Evolutionary conservation across 2,113 vertebrate species (phyloP).

Genomic region (Tetrax tetrax): DNA sequence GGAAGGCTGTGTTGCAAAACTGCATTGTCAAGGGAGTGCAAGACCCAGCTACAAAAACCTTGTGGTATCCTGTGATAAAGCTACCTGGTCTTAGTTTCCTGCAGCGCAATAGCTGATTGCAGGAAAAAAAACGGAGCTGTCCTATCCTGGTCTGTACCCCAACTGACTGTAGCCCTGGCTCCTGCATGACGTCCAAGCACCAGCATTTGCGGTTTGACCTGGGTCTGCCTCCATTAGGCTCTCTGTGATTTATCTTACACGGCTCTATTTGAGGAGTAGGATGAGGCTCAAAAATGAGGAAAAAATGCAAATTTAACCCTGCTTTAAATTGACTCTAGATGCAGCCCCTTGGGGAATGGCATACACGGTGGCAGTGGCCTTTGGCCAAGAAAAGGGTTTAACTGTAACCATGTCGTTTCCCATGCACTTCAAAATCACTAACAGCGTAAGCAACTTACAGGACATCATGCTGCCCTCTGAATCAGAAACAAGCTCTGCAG

Average conservation of each 20-base stretch:
- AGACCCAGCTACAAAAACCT: background rate
- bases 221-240: background rate
- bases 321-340: background rate
- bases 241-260: background rate
- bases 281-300: background rate
- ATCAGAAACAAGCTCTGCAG: background rate
- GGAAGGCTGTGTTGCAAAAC: background rate
- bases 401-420: background rate
- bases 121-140: background rate
- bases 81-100: background rate
- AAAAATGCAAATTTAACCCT: background rate
- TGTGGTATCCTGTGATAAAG: background rate
- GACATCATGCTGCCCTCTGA: background rate
- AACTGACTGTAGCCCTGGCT: background rate
- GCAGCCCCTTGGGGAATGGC: rapidly evolving
- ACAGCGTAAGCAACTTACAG: background rate
- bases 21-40: background rate
- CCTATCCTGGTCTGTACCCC: background rate
- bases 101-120: background rate
- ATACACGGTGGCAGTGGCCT: rapidly evolving
- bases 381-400: background rate
- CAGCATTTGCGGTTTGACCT: background rate
- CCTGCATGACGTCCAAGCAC: rapidly evolving
- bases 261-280: background rate
- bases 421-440: background rate